Evolutionary conservation across 2,797 vertebrate genomes (phyloP).

Genomic region (Spinus olivaceus): DNA sequence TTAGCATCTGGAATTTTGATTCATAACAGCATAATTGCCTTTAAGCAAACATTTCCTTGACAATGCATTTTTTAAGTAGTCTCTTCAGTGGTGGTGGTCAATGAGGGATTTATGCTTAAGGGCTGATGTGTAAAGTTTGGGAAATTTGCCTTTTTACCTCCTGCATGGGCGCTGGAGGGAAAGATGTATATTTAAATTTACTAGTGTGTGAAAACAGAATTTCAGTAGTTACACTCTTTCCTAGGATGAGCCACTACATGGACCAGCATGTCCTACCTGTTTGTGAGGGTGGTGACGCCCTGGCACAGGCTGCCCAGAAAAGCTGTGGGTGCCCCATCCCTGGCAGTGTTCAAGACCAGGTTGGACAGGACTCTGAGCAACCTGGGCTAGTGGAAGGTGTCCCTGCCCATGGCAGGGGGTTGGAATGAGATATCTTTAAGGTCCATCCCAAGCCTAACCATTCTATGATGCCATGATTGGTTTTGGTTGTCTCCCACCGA

Average conservation of each 20-base stretch:
- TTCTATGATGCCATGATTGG: neutral
- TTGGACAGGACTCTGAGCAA: accelerated
- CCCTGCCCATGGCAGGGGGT: neutral
- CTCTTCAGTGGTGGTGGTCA: neutral
- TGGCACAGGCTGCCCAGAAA: neutral
- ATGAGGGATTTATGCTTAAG: neutral
- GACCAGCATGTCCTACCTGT: accelerated
- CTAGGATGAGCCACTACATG: neutral
- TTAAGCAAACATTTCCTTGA: constrained; percentile 13
- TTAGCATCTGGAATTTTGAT: constrained; percentile 63
- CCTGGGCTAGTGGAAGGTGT: neutral
- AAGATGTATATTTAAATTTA: neutral
- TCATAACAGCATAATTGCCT: constrained; percentile 38
- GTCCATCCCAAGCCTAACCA: neutral
- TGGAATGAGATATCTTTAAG: neutral
- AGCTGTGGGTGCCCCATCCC: neutral
- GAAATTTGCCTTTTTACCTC: neutral
- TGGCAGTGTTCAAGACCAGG: neutral
- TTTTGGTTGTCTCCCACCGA: neutral
- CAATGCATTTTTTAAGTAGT: neutral
- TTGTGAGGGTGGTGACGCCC: neutral
- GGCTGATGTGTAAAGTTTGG: neutral
- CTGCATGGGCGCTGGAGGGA: neutral
- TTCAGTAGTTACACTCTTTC: neutral
- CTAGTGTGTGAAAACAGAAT: neutral